These are phyloP conservation scores for Abramis brama DNA, from an alignment of 2,113 vertebrate species.

Conservation along the genomic window DNA sequence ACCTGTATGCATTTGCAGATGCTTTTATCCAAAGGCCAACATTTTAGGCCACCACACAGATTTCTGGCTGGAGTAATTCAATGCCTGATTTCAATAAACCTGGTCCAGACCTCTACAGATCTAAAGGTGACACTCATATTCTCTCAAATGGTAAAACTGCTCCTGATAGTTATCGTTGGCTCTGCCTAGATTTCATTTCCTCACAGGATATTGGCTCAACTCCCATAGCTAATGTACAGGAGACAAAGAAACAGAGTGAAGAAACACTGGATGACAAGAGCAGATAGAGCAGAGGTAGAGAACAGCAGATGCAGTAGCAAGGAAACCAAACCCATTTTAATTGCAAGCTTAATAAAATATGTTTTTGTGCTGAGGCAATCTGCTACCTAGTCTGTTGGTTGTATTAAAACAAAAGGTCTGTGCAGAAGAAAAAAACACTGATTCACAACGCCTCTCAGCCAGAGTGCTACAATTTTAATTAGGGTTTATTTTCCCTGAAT, in stretches of 20 bases:
- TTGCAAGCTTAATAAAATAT: constrained; percentile 66
- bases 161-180: constrained; percentile 43
- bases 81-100: not conserved
- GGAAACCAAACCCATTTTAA: constrained; percentile 64
- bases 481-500: constrained; percentile 73
- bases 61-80: not conserved
- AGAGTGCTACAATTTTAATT: constrained; percentile 73
- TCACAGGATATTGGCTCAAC: constrained; percentile 75
- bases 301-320: constrained; percentile 37
- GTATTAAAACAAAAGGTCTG: constrained; percentile 30
- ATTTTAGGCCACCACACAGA: not conserved
- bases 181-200: constrained; percentile 70
- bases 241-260: constrained; percentile 24
- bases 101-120: constrained; percentile 11
- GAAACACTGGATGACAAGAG: not conserved
- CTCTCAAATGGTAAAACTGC: constrained; percentile 5
- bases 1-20: no score
- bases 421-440: not conserved
- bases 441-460: constrained; percentile 40
- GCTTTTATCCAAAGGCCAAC: no score
- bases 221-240: constrained; percentile 69
- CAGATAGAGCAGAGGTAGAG: constrained; percentile 38
- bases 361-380: constrained; percentile 38
- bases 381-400: constrained; percentile 28
- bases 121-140: constrained; percentile 2